These are phyloP conservation scores for Lathronympha strigana DNA, from an alignment of 2,888 invertebrate species.

Conservation along the genomic window DNA sequence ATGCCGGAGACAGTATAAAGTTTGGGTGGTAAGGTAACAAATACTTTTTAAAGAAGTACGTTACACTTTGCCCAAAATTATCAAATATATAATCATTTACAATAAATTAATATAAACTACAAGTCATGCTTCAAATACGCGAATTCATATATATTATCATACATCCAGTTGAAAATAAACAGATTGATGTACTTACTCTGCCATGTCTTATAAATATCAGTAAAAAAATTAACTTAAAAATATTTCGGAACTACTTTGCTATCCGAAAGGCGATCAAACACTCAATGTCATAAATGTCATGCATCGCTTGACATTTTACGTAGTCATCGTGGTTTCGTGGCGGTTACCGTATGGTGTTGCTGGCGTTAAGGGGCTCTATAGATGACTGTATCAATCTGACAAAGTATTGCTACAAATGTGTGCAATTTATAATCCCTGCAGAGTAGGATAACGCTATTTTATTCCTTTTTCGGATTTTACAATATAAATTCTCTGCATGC, in stretches of 20 bases:
- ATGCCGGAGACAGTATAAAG: not conserved
- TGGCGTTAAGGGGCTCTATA: not conserved
- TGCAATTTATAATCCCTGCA: too few relatives aligned
- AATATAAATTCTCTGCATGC: too few relatives aligned
- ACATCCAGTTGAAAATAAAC: too few relatives aligned
- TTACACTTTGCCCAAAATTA: not conserved
- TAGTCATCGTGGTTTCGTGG: slow-evolving; percentile 1
- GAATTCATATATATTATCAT: too few relatives aligned
- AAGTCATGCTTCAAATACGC: not conserved
- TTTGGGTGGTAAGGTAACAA: not conserved
- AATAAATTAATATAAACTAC: not conserved
- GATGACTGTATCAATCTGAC: too few relatives aligned
- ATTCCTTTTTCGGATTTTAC: too few relatives aligned
- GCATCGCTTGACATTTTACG: slow-evolving; percentile 22
- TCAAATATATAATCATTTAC: not conserved
- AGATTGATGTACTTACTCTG: slow-evolving; percentile 31
- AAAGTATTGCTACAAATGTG: too few relatives aligned
- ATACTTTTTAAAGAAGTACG: not conserved
- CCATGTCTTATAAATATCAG: slow-evolving; percentile 22
- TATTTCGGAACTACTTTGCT: slow-evolving; percentile 8
- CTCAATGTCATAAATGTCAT: slow-evolving; percentile 23
- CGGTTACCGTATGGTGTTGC: slow-evolving; percentile 4
- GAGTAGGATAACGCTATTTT: too few relatives aligned
- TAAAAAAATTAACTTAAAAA: not conserved
- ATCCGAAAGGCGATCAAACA: not conserved